Evolutionary conservation across 35 echinoderm and acorn worm species (phyloP), one percentile per base, ranked within the genome.

Genomic region (Apostichopus parvimensis): DNA sequence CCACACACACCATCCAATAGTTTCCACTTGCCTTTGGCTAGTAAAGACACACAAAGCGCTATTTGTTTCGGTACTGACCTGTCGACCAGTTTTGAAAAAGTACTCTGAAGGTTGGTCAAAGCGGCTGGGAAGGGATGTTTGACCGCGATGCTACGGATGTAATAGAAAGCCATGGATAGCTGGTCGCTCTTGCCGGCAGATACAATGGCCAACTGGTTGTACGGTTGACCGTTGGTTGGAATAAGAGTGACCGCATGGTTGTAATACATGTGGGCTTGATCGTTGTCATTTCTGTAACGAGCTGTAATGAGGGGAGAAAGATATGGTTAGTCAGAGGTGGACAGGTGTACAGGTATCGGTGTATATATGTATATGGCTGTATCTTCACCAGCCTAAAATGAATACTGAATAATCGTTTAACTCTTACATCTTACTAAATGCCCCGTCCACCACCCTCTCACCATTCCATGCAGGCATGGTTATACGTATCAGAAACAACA

Each of bases 151-250:
- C 97, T 99, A 22, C 97, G 61, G 88, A 99, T 95, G 91, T 99
- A 99, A 80, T 96, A 99, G 79, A 99, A 99, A 18, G 95, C 92
- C 95, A 95, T 99, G 81, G 97, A 94, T 7, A 99, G 92, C 70
- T 99, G 97, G 88, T 99, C 97, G 77, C 91, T 95, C 87, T 94
- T 94, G 79, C 93, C 86, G 10, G 97, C 97, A 9, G 97, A 94
- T 52, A 99, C 93, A 6, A 99, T 99, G 73, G 97, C 97, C 76
- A 99, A 93, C 82, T 99, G 97, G 87, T 99, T 99, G 89, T 99
- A 99, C 0, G 97, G 97, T 61, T 99, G 97, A 61, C 97, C 97
- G 25, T 96, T 99, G 78, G 94, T 93, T 15, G 97, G 97, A 14
- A 99, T 95, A n/a, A 99, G 93, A 12, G 93, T 92, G 61, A 95